phyloP scores from a whole-genome alignment of 2,888 invertebrate species.

The Chesias legatella region DNA sequence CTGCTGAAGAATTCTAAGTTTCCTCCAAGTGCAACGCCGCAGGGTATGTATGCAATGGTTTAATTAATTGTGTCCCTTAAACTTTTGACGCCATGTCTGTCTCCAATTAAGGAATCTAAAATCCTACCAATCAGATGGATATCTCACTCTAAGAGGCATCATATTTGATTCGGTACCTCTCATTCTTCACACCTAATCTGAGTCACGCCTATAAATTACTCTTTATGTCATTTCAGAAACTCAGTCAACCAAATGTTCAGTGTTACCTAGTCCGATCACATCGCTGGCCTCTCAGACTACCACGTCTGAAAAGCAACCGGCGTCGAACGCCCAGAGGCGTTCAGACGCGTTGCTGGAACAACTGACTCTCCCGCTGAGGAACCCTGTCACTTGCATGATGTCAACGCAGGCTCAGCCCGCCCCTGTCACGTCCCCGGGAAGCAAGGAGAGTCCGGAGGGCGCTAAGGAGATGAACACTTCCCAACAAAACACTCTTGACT shows the following conservation, averaged over 20 bases:
- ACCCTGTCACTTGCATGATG: conserved; percentile 49
- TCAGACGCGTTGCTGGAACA: conserved; percentile 71
- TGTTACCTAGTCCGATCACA: conserved; percentile 64
- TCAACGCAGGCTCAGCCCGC: conserved; percentile 43
- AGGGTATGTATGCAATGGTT: conserved; percentile 54
- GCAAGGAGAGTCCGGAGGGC: conserved; percentile 63
- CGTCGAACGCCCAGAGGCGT: conserved; percentile 64
- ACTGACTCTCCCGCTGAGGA: conserved; percentile 64
- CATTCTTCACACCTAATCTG: too few species aligned
- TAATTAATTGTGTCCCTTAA: too few species aligned
- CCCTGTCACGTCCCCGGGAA: conserved; percentile 51
- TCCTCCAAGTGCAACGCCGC: conserved; percentile 74
- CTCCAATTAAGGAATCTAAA: too few species aligned
- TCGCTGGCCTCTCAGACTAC: conserved; percentile 63
- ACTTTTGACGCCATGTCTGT: too few species aligned
- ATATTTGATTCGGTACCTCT: too few species aligned
- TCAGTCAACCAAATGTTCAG: conserved; percentile 64
- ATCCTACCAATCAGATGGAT: too few species aligned
- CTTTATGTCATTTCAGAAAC: conserved; percentile 39
- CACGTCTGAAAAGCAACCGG: conserved; percentile 59
- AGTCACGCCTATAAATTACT: too few species aligned
- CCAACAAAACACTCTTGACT: conserved; percentile 59
- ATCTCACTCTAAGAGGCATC: too few species aligned
- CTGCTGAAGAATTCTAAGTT: conserved; percentile 87
- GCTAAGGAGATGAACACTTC: conserved; percentile 54